Evolutionary conservation across 2,797 vertebrate genomes (phyloP).

Genomic region (Myotis daubentonii): DNA sequence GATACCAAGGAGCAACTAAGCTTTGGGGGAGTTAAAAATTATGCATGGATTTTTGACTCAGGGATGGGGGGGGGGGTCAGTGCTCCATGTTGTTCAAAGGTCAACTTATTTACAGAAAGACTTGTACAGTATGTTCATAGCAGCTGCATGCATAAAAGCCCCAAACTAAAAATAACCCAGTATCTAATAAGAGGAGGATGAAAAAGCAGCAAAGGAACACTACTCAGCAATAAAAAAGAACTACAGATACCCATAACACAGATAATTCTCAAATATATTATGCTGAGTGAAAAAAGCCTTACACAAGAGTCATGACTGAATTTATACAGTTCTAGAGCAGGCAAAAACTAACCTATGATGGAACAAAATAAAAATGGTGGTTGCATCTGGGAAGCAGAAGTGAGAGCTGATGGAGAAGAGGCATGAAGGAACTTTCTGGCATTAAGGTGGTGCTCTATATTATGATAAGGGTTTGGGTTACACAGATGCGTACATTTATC

Average conservation of each 20-base stretch:
- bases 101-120: not conserved
- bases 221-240: not conserved
- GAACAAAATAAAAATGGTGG: slow-evolving; percentile 11
- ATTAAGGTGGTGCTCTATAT: not conserved
- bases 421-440: not conserved
- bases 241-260: not conserved
- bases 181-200: not conserved
- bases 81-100: not conserved
- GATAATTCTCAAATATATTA: not conserved
- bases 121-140: not conserved
- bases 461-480: not conserved
- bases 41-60: not conserved
- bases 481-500: not conserved
- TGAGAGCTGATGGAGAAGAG: not conserved
- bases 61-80: not conserved
- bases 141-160: not conserved
- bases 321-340: not conserved
- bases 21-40: not conserved
- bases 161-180: not conserved
- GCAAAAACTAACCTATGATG: not conserved
- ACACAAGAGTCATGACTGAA: not conserved
- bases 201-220: not conserved
- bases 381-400: not conserved
- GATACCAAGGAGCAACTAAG: not conserved
- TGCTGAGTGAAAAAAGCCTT: not conserved